Evolutionary conservation across 2,113 vertebrate species (phyloP).

Genomic region (Clupea harengus): DNA sequence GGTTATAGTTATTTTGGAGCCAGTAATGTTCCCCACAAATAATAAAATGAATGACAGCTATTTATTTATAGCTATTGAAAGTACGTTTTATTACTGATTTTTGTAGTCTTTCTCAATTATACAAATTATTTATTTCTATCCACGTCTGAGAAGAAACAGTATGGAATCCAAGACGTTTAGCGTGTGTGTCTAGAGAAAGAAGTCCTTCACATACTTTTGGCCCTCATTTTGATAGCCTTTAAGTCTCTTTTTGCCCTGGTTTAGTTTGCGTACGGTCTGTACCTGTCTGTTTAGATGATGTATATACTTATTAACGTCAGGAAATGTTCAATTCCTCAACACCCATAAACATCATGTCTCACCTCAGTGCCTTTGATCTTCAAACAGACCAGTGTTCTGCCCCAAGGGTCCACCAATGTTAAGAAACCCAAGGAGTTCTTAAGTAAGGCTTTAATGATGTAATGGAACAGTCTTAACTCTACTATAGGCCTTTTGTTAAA

Average conservation of each 20-base stretch:
- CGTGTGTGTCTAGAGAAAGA: neutral
- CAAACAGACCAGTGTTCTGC: conserved; percentile 42
- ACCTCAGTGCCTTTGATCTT: conserved; percentile 49
- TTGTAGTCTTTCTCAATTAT: neutral
- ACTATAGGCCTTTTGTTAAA: conserved; percentile 16
- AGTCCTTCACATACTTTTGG: neutral
- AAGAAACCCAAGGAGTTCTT: conserved; percentile 41
- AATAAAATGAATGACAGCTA: neutral
- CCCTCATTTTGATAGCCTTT: neutral
- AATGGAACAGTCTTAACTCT: conserved; percentile 34
- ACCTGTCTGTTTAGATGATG: neutral
- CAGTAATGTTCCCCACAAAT: neutral
- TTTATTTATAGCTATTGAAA: no score
- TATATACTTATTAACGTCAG: conserved; percentile 8
- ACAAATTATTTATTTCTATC: neutral
- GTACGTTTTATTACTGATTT: neutral
- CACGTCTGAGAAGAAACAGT: neutral
- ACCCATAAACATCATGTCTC: conserved; percentile 47
- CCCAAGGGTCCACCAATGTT: conserved; percentile 35
- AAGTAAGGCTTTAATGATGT: conserved; percentile 41
- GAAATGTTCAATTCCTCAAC: conserved; percentile 43
- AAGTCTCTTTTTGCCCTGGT: neutral
- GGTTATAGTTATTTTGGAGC: neutral
- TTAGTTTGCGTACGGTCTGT: neutral
- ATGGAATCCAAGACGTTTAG: neutral